These are phyloP conservation scores for Hycleus phaleratus DNA, from an alignment of 1,140 invertebrate genomes.

Conservation along the genomic window DNA sequence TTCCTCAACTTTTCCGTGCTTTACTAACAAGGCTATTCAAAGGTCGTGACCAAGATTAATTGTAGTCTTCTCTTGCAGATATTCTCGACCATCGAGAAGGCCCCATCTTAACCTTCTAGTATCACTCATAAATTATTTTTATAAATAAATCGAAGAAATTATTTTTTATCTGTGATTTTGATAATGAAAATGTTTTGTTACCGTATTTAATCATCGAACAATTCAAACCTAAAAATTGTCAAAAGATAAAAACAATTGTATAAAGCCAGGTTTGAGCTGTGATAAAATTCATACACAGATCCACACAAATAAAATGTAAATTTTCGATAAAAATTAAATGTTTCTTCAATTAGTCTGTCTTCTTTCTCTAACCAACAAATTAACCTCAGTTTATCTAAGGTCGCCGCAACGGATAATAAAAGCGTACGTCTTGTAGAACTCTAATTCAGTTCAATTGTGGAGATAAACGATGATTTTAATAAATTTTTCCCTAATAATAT, in stretches of 20 bases:
- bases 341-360: not conserved
- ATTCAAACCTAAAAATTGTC: constrained; percentile 11
- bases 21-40: no score
- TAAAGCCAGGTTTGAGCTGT: constrained; percentile 19
- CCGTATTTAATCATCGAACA: not conserved
- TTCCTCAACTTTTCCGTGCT: no score
- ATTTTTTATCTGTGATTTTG: constrained; percentile 12
- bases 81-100: constrained; percentile 79
- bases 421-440: no score
- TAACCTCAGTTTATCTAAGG: no score
- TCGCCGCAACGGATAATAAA: no score
- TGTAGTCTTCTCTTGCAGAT: constrained; percentile 52
- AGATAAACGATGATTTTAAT: no score
- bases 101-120: constrained; percentile 80
- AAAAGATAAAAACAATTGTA: not conserved
- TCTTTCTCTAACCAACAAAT: not conserved
- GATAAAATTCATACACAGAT: not conserved
- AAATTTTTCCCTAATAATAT: no score
- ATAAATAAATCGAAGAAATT: not conserved
- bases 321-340: not conserved
- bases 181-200: not conserved
- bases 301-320: no score
- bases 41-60: not conserved
- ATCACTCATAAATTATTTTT: constrained; percentile 4
- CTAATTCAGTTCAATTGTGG: no score